phyloP scores from a whole-genome alignment of 2,113 vertebrate genomes.

The Misgurnus anguillicaudatus region DNA sequence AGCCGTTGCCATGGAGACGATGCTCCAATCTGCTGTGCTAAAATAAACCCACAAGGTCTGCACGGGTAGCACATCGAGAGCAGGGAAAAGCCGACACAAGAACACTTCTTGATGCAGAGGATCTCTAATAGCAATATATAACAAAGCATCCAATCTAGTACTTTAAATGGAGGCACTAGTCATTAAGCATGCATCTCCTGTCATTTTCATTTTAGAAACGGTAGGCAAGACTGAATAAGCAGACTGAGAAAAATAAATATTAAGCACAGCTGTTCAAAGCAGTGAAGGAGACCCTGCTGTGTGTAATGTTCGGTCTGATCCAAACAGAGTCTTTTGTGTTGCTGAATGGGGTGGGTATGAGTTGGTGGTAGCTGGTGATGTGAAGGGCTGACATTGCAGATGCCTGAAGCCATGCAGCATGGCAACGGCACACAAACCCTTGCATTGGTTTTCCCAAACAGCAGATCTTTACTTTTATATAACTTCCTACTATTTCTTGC shows the following conservation, averaged over 20 bases:
- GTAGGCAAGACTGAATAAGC: slow-evolving; percentile 11
- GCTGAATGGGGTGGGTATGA: neutral
- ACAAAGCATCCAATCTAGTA: neutral
- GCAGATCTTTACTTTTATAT: slow-evolving; percentile 3
- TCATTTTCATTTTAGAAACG: neutral
- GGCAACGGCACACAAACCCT: slow-evolving; percentile 37
- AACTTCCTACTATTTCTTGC: neutral
- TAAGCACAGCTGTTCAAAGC: neutral
- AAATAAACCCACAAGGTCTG: slow-evolving; percentile 59
- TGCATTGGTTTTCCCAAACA: slow-evolving; percentile 20
- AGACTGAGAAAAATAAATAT: slow-evolving; percentile 25
- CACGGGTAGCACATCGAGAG: slow-evolving; percentile 45
- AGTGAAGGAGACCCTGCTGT: neutral
- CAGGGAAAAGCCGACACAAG: slow-evolving; percentile 22
- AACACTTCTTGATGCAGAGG: neutral
- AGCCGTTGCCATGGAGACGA: slow-evolving; percentile 70
- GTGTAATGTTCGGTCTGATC: slow-evolving; percentile 1
- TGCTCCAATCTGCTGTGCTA: slow-evolving; percentile 56
- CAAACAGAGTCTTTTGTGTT: slow-evolving; percentile 33
- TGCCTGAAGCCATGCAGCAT: slow-evolving; percentile 26
- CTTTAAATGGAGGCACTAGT: neutral
- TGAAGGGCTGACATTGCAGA: slow-evolving; percentile 30
- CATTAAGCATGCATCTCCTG: neutral
- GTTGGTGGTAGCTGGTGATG: slow-evolving; percentile 13
- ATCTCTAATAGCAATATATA: neutral